A percentile compares a stretch with the other conserved stretches of the same genome.
phyloP scores from a whole-genome alignment of 1,140 invertebrate genomes.

The Asbolus verrucosus region DNA sequence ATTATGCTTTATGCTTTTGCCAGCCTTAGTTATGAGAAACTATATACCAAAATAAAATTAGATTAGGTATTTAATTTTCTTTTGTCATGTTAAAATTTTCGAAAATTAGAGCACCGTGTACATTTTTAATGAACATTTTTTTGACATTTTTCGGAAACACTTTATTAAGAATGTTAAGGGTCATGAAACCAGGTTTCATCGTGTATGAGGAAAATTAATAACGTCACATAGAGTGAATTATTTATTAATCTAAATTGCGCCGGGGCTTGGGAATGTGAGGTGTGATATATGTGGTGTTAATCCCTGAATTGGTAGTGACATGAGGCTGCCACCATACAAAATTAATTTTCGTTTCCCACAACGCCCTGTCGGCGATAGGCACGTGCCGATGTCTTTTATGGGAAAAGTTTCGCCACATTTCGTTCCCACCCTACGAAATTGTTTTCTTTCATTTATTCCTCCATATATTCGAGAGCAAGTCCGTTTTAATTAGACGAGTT shows the following conservation, averaged over 20 bases:
- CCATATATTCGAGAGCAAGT: conserved; percentile 4
- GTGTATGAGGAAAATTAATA: conserved; percentile 15
- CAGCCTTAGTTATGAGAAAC: too few species aligned
- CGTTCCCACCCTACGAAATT: conserved; percentile 13
- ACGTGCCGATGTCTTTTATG: conserved; percentile 46
- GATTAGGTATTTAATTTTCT: too few species aligned
- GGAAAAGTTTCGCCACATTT: conserved; percentile 44
- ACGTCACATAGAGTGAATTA: conserved; percentile 15
- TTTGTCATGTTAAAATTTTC: too few species aligned
- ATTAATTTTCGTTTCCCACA: conserved; percentile 45
- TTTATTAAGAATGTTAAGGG: too few species aligned
- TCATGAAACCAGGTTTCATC: too few species aligned
- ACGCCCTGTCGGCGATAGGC: conserved; percentile 38
- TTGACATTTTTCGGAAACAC: too few species aligned
- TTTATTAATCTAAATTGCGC: conserved; percentile 32
- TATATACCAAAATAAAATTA: too few species aligned
- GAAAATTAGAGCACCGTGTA: too few species aligned
- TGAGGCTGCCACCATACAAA: conserved; percentile 41
- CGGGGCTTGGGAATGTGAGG: conserved; percentile 32
- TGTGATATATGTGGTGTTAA: conserved; percentile 42
- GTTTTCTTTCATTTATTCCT: conserved; percentile 25
- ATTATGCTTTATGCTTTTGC: too few species aligned
- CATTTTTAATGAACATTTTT: too few species aligned
- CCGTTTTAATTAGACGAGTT: conserved; percentile 22
- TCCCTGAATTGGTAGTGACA: conserved; percentile 43